Conservation (phyloP, 2,888 invertebrate genomes). For the Dorcus parallelipipedus region DNA sequence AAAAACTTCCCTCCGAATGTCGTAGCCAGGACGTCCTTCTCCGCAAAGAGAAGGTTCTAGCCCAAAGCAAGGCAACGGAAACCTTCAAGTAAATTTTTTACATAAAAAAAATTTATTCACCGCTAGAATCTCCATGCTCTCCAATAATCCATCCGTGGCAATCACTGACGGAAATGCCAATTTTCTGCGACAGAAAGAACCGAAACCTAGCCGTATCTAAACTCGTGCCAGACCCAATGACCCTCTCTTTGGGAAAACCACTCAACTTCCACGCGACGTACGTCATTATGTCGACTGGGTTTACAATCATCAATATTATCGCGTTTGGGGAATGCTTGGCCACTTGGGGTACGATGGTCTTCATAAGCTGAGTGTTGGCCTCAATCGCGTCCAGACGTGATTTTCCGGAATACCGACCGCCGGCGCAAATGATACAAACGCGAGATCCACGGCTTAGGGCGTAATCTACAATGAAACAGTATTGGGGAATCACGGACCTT, state of each 20-base stretch:
- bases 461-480: constrained; percentile 55
- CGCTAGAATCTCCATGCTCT: constrained; percentile 82
- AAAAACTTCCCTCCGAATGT: too few species aligned
- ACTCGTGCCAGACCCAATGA: constrained; percentile 86
- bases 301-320: constrained; percentile 76
- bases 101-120: not conserved
- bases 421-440: constrained; percentile 81
- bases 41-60: not conserved
- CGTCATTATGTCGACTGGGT: constrained; percentile 85
- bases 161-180: constrained; percentile 73
- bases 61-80: not conserved
- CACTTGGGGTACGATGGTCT: constrained; percentile 73
- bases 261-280: constrained; percentile 88
- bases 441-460: constrained; percentile 69
- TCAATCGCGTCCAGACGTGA: constrained; percentile 76
- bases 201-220: constrained; percentile 84
- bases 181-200: constrained; percentile 72
- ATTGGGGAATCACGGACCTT: too few species aligned
- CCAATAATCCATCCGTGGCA: constrained; percentile 87
- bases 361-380: constrained; percentile 79
- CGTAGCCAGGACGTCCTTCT: not conserved
- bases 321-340: constrained; percentile 77
- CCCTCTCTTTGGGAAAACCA: constrained; percentile 75
- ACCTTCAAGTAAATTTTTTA: not conserved
- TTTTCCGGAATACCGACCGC: constrained; percentile 80